phyloP scores from a whole-genome alignment of 1,140 invertebrate species.

The Tetragnatha versicolor region DNA sequence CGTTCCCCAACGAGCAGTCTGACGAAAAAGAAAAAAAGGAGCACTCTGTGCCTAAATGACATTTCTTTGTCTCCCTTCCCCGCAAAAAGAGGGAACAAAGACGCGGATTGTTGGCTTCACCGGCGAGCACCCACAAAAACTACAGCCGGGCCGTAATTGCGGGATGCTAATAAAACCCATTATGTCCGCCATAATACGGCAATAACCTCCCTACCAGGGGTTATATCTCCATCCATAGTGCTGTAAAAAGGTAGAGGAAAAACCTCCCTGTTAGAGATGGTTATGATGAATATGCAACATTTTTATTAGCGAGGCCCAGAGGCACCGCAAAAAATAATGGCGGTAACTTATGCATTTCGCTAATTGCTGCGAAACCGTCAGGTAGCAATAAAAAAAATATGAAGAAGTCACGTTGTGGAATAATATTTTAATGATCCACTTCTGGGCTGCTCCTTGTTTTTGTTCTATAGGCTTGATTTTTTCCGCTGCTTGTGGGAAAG shows the following conservation, averaged over 20 bases:
- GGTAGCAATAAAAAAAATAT: background rate
- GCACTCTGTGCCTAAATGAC: conserved; percentile 30
- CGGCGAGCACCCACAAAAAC: conserved; percentile 38
- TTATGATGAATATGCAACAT: conserved; percentile 50
- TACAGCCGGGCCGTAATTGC: conserved; percentile 47
- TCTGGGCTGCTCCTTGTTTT: background rate
- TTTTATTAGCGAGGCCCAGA: conserved; percentile 22
- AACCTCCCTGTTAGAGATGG: too few species aligned
- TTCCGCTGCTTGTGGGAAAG: background rate
- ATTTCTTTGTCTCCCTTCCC: conserved; percentile 25
- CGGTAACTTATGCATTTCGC: conserved; percentile 35
- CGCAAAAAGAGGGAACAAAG: conserved; percentile 17
- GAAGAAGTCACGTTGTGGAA: conserved; percentile 32
- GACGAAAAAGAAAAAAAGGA: too few species aligned
- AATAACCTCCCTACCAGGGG: conserved; percentile 40
- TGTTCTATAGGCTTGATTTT: background rate
- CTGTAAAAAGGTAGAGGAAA: conserved; percentile 22
- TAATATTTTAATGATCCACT: conserved; percentile 37
- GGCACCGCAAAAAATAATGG: conserved; percentile 29
- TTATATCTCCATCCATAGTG: conserved; percentile 24
- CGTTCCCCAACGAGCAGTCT: too few species aligned
- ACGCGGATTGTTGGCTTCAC: conserved; percentile 25
- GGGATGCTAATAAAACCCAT: conserved; percentile 49
- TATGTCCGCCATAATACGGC: conserved; percentile 42
- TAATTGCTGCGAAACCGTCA: conserved; percentile 34